Base-by-base conservation (phyloP, 2,888 invertebrate genomes). In the Gandaritis pyraliata region DNA sequence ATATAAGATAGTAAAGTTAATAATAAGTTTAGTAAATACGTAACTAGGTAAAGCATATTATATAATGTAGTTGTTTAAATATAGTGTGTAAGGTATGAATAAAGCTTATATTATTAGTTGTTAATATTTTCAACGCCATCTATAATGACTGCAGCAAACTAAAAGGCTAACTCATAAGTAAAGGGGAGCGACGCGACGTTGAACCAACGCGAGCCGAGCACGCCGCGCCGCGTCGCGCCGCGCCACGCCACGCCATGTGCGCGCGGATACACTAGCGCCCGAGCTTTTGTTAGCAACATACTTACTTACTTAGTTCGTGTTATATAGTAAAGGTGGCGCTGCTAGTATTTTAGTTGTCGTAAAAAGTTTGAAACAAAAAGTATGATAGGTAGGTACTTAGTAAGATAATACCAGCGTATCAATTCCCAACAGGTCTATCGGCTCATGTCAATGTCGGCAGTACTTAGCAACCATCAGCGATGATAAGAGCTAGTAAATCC, bases 401-500 rank as follows among this genome's bases (percentile, higher is more conserved):
- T 23, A 4, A 2, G 8, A 33, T 16, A 13, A 13, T n/a, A 10
- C 12, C 12, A 11, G 13, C 30, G 13, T 47, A 30, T 29, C 47
- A 47, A 18, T 18, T 23, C 18, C 11, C 12, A 13, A 18, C 2
- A 45, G 10, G 45, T 18, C 13, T 8, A 41, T 23, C 11, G 12
- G 2, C 7, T 13, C n/a, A 15, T 30, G 33, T 41, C 62, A 65
- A 63, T 65, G 62, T 47, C 67, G 64, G 60, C 70, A 43, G 69
- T 63, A n/a, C n/a, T n/a, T n/a, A 60, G 65, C 61, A 59, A 77
- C 73, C 51, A 33, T 33, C 33, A 60, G 70, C 62, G 52, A 64
- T 66, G 73, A 77, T 67, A 76, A 73, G 80, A 76, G 13, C 15
- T 5, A 4, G 41, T 36, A 4, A 46, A 0, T 12, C 74, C 77